phyloP scores from a whole-genome alignment of 2,797 vertebrate genomes.

The Stomatorhinus walkeri region DNA sequence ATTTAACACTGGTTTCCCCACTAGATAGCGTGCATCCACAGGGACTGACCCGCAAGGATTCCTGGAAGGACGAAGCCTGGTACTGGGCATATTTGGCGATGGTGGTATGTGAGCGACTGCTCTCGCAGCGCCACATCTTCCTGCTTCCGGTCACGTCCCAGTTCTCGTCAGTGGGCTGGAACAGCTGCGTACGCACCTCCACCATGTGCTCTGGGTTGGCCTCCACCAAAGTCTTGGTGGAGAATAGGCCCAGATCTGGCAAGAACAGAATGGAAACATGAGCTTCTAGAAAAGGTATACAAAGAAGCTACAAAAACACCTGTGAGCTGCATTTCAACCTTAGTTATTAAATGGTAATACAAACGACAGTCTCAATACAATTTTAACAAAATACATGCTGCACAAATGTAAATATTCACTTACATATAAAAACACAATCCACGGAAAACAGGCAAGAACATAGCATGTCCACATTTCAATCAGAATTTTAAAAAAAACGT shows the following conservation, averaged over 20 bases:
- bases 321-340: not conserved
- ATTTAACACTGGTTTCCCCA: not conserved
- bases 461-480: not conserved
- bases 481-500: not conserved
- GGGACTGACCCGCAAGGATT: conserved; percentile 83
- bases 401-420: not conserved
- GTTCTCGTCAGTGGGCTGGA: conserved; percentile 94
- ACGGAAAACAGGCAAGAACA: not conserved
- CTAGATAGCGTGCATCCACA: not conserved
- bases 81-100: conserved; percentile 97
- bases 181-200: conserved; percentile 89
- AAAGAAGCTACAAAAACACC: not conserved
- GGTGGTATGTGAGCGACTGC: conserved; percentile 92
- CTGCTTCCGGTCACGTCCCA: conserved; percentile 89
- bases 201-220: conserved; percentile 95
- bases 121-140: conserved; percentile 97
- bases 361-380: not conserved
- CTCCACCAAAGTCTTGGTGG: conserved; percentile 95
- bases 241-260: conserved; percentile 90
- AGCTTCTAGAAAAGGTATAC: not conserved
- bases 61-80: conserved; percentile 96
- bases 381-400: not conserved
- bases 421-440: not conserved
- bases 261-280: not conserved
- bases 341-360: not conserved